A percentile compares a stretch with the other conserved stretches of the same genome.
Evolutionary conservation across 2,113 vertebrate genomes (phyloP).

Genomic region (Butorides virescens): DNA sequence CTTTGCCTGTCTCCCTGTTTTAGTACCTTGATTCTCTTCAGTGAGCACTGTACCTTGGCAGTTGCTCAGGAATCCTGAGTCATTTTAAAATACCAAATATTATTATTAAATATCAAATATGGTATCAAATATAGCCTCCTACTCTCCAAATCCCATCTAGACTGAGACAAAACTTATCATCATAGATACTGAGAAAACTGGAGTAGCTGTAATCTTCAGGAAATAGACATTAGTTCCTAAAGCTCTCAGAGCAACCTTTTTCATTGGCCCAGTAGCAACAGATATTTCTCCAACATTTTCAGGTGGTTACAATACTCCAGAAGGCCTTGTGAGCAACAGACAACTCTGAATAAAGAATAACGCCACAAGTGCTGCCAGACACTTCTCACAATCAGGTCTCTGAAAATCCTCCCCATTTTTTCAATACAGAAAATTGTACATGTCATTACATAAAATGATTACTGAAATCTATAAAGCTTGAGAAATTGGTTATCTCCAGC

Average conservation of each 20-base stretch:
- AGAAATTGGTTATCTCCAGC: constrained; percentile 50
- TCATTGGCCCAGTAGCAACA: background rate
- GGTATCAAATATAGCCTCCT: background rate
- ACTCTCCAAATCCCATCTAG: background rate
- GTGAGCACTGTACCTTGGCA: background rate
- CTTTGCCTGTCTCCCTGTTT: background rate
- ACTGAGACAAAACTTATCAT: background rate
- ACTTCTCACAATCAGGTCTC: background rate
- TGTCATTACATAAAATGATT: constrained; percentile 31
- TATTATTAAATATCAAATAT: background rate
- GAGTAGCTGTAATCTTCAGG: background rate
- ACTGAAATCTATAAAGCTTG: constrained; percentile 56
- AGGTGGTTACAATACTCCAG: background rate
- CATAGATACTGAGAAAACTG: background rate
- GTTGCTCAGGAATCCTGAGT: background rate
- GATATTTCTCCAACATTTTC: background rate
- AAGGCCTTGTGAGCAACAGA: background rate
- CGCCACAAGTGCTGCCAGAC: background rate
- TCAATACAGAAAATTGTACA: constrained; percentile 3
- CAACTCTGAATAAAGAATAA: background rate
- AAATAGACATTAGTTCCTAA: background rate
- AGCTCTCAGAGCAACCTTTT: background rate
- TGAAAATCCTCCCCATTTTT: background rate
- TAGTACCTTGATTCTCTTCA: background rate
- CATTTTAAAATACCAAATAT: background rate